These are phyloP conservation scores for Podarcis muralis DNA, from an alignment of 2,113 vertebrate genomes.

Conservation along the genomic window DNA sequence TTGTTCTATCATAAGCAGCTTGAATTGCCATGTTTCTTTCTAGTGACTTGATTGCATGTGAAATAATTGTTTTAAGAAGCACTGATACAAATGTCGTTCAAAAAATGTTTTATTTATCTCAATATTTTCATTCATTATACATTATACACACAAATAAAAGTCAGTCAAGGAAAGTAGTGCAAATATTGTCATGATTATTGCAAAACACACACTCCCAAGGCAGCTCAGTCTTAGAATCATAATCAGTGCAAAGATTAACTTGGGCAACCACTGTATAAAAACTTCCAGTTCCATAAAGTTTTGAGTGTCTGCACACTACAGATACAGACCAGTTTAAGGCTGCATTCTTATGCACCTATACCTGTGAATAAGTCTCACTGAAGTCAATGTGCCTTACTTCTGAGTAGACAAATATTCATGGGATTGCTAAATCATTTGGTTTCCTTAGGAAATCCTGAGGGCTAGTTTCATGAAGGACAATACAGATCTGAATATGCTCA, in stretches of 20 bases:
- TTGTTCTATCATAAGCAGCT: too few relatives aligned
- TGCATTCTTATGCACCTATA: not conserved
- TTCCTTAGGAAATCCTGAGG: not conserved
- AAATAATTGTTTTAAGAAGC: not conserved
- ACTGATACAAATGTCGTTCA: not conserved
- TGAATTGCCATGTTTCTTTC: not conserved
- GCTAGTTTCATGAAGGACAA: not conserved
- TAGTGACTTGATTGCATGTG: not conserved
- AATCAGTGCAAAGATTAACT: not conserved
- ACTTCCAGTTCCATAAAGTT: too few relatives aligned
- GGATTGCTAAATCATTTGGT: not conserved
- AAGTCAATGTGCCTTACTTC: not conserved
- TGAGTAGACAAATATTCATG: not conserved
- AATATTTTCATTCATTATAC: constrained; percentile 30
- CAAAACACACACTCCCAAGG: constrained; percentile 6
- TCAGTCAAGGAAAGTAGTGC: not conserved
- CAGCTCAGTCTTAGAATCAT: not conserved
- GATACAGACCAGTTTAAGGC: not conserved
- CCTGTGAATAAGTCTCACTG: not conserved
- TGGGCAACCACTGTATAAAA: too few relatives aligned
- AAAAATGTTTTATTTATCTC: constrained; percentile 25
- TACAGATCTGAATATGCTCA: not conserved
- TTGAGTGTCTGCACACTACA: too few relatives aligned
- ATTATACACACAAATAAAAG: not conserved
- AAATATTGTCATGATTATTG: not conserved